A percentile compares a stretch with the other conserved stretches of the same genome.
phyloP scores from a whole-genome alignment of 2,888 invertebrate species.

The Nipponacmea schrenckii region DNA sequence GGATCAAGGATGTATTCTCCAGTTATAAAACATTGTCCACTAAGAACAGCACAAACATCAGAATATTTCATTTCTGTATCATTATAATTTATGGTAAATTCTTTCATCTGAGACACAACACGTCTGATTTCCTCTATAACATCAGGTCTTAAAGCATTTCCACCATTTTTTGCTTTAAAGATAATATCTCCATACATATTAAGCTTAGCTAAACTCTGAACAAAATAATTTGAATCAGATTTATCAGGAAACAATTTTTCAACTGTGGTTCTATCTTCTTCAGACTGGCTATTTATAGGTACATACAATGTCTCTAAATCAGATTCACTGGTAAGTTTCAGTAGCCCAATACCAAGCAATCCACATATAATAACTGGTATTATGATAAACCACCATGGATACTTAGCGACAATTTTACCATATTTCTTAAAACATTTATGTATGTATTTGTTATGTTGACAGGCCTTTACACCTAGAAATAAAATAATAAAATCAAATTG shows the following conservation, averaged over 20 bases:
- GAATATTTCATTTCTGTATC: slow-evolving; percentile 13
- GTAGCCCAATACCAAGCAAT: slow-evolving; percentile 32
- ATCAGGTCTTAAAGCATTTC: slow-evolving; percentile 20
- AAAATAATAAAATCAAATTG: too few relatives aligned
- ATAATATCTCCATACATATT: slow-evolving; percentile 32
- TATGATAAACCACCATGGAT: slow-evolving; percentile 35
- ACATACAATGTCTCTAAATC: slow-evolving; percentile 45
- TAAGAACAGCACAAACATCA: slow-evolving; percentile 24
- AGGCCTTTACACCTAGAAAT: too few relatives aligned
- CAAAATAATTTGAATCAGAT: slow-evolving; percentile 30
- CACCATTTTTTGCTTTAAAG: slow-evolving; percentile 23
- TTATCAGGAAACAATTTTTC: slow-evolving; percentile 34
- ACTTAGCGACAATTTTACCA: slow-evolving; percentile 31
- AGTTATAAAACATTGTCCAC: slow-evolving; percentile 14
- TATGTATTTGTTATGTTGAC: too few relatives aligned
- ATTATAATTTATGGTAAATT: slow-evolving; percentile 6
- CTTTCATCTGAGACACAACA: slow-evolving; percentile 19
- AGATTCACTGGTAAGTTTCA: slow-evolving; percentile 36
- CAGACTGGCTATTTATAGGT: slow-evolving; percentile 48
- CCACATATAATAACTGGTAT: slow-evolving; percentile 29
- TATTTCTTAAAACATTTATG: slow-evolving; percentile 31
- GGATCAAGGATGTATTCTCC: slow-evolving; percentile 12
- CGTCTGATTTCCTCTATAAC: slow-evolving; percentile 26
- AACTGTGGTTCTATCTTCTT: slow-evolving; percentile 36
- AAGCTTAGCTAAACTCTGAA: slow-evolving; percentile 24